Evolutionary conservation across 2,797 vertebrate species (phyloP).

Genomic region (Aratinga solstitialis): DNA sequence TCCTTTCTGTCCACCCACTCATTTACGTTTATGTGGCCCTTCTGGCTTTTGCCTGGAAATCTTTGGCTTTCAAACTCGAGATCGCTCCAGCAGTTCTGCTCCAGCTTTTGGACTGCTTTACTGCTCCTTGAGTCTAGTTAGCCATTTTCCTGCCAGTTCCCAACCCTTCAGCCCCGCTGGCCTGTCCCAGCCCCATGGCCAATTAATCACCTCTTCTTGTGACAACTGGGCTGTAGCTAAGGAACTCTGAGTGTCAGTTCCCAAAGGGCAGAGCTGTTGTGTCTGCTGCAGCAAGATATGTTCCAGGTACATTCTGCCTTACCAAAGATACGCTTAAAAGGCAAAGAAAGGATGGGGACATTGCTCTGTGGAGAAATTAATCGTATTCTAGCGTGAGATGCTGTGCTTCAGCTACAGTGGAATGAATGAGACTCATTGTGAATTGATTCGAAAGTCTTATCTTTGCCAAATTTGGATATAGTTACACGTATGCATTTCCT

Average conservation of each 20-base stretch:
- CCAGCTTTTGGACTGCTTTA: conserved; percentile 44
- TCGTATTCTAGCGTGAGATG: neutral
- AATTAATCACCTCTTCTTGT: conserved; percentile 5
- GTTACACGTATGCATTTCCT: neutral
- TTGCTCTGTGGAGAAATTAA: neutral
- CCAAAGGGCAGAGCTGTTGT: conserved; percentile 6
- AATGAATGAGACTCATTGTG: conserved; percentile 11
- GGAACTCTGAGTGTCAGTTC: neutral
- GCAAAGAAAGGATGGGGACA: neutral
- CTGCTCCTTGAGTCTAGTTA: neutral
- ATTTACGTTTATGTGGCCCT: conserved; percentile 39
- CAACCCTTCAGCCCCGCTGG: neutral
- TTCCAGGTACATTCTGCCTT: neutral
- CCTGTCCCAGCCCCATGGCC: neutral
- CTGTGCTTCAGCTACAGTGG: neutral
- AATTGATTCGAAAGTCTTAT: neutral
- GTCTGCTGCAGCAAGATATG: neutral
- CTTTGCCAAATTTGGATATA: conserved; percentile 25
- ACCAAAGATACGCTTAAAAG: neutral
- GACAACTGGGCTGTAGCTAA: neutral
- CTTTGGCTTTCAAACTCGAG: conserved; percentile 44
- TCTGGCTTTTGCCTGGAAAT: conserved; percentile 69
- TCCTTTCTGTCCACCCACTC: conserved; percentile 57
- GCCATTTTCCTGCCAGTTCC: conserved; percentile 4
- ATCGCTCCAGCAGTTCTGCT: conserved; percentile 43